Evolutionary conservation across 2,888 invertebrate species (phyloP).

Genomic region (Saturnia pavonia): DNA sequence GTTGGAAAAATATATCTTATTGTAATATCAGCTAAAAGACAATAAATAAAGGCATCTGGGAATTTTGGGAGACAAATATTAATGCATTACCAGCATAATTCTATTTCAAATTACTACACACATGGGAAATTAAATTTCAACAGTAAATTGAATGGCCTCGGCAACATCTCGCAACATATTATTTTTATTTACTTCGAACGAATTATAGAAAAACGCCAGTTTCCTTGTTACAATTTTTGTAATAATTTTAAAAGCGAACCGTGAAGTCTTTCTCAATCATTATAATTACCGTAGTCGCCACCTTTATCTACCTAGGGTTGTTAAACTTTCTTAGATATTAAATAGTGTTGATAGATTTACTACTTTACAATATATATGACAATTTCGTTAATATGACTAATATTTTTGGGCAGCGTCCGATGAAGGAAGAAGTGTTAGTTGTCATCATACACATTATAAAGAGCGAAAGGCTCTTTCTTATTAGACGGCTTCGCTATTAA

Average conservation of each 20-base stretch:
- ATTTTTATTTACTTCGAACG: conserved; percentile 23
- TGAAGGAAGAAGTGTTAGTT: too few species aligned
- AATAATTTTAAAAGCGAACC: conserved; percentile 41
- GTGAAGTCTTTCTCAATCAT: conserved; percentile 55
- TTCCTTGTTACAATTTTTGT: conserved; percentile 31
- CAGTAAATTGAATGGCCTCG: conserved; percentile 14
- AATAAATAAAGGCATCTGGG: too few species aligned
- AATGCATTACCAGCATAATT: not conserved
- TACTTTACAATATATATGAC: too few species aligned
- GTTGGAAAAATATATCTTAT: not conserved
- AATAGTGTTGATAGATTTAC: not conserved
- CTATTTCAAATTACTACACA: not conserved
- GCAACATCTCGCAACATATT: conserved; percentile 21
- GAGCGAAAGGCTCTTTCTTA: too few species aligned
- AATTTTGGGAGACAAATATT: not conserved
- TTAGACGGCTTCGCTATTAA: too few species aligned
- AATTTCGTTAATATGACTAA: too few species aligned
- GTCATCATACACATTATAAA: too few species aligned
- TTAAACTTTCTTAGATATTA: not conserved
- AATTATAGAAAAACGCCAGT: conserved; percentile 27
- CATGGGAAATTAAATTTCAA: conserved; percentile 5
- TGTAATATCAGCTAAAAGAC: too few species aligned
- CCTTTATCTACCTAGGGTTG: conserved; percentile 6
- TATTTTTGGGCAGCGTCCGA: too few species aligned
- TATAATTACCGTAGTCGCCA: conserved; percentile 23